phyloP scores from a whole-genome alignment of 2,113 vertebrate species.

The Eretmochelys imbricata region DNA sequence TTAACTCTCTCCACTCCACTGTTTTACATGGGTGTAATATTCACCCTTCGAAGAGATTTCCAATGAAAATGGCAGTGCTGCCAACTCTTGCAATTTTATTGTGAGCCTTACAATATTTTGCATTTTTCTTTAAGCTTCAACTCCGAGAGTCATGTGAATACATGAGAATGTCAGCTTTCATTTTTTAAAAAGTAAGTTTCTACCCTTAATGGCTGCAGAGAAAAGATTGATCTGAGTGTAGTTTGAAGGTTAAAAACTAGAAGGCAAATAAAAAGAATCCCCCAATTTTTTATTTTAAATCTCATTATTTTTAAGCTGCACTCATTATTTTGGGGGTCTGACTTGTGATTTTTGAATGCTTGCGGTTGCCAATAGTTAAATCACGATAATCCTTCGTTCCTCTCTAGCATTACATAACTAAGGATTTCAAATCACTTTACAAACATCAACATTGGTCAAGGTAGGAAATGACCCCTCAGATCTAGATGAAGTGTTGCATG shows the following conservation, averaged over 20 bases:
- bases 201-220: not conserved
- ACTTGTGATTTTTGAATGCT: not conserved
- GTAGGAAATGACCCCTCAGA: not conserved
- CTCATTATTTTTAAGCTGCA: not conserved
- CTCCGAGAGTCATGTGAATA: not conserved
- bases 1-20: not conserved
- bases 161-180: rapidly evolving
- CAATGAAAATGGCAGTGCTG: not conserved
- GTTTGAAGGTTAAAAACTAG: not conserved
- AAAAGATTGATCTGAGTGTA: not conserved
- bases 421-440: not conserved
- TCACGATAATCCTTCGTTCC: not conserved
- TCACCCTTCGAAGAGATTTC: not conserved
- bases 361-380: not conserved
- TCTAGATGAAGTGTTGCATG: not conserved
- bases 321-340: not conserved
- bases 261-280: not conserved
- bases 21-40: not conserved
- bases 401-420: not conserved
- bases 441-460: not conserved
- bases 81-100: not conserved
- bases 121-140: not conserved
- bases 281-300: not conserved
- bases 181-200: not conserved
- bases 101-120: not conserved